A percentile compares a stretch with the other conserved stretches of the same genome.
Conservation (phyloP, 2,113 vertebrate species). For the Ceratotherium simum region DNA sequence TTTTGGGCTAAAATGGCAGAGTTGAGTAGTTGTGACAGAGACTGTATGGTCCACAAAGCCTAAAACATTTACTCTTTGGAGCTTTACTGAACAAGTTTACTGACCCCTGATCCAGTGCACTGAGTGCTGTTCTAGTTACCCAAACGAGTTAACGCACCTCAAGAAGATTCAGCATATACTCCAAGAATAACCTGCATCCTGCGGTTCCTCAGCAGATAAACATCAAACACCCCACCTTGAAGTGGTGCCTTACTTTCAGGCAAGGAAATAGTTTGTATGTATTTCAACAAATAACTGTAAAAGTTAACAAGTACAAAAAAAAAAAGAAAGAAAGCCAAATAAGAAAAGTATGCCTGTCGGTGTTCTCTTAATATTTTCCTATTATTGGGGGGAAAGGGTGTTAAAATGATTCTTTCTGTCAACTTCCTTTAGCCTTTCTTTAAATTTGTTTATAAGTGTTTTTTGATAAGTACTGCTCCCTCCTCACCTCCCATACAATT, state of each 20-base stretch:
- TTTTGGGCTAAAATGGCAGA: neutral
- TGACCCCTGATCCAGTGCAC: neutral
- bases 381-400: neutral
- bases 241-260: neutral
- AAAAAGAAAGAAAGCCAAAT: neutral
- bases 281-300: conserved; percentile 39
- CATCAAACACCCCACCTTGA: neutral
- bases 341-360: neutral
- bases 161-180: neutral
- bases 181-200: neutral
- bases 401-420: neutral
- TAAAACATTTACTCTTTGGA: neutral
- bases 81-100: neutral
- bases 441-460: neutral
- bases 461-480: neutral
- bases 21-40: neutral
- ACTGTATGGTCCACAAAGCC: neutral
- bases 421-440: conserved; percentile 22
- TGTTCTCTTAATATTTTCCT: conserved; percentile 1
- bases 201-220: neutral
- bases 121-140: neutral
- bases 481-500: neutral
- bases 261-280: conserved; percentile 28
- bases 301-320: neutral
- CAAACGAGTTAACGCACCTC: neutral